Evolutionary conservation across 2,888 invertebrate genomes (phyloP).

Genomic region (Heteromyza rotundicornis): DNA sequence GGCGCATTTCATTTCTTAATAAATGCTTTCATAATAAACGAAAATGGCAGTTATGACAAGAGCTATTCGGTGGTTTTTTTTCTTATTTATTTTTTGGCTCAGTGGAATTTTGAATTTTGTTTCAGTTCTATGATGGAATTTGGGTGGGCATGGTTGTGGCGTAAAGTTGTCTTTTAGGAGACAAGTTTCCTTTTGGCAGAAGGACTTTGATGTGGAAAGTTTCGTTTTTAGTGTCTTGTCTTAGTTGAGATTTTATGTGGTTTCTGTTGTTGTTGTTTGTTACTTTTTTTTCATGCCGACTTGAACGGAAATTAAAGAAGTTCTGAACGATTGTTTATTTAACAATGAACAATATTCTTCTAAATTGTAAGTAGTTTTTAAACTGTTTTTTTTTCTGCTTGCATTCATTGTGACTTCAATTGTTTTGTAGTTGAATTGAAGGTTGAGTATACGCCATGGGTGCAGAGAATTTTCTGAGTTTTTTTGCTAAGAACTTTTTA

Average conservation of each 20-base stretch:
- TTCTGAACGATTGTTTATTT: neutral
- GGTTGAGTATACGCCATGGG: no score
- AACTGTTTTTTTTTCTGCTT: no score
- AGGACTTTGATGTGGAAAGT: neutral
- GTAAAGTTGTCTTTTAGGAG: neutral
- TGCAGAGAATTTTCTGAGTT: no score
- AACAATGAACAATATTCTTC: neutral
- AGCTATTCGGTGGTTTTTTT: neutral
- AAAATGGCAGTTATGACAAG: slow-evolving; percentile 1
- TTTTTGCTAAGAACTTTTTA: no score
- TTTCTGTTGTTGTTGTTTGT: neutral
- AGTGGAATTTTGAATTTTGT: slow-evolving; percentile 3
- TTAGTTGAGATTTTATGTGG: neutral
- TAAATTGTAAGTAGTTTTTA: neutral
- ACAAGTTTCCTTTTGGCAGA: no score
- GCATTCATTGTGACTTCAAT: no score
- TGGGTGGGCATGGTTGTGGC: neutral
- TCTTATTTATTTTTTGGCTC: slow-evolving; percentile 1
- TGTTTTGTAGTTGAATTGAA: no score
- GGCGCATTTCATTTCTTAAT: neutral
- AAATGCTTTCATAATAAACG: slow-evolving; percentile 1
- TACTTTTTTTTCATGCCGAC: neutral
- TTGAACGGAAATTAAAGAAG: neutral
- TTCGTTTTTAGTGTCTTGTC: neutral
- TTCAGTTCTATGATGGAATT: slow-evolving; percentile 8